Evolutionary conservation across 2,113 vertebrate species (phyloP).

Genomic region (Hyaena hyaena): DNA sequence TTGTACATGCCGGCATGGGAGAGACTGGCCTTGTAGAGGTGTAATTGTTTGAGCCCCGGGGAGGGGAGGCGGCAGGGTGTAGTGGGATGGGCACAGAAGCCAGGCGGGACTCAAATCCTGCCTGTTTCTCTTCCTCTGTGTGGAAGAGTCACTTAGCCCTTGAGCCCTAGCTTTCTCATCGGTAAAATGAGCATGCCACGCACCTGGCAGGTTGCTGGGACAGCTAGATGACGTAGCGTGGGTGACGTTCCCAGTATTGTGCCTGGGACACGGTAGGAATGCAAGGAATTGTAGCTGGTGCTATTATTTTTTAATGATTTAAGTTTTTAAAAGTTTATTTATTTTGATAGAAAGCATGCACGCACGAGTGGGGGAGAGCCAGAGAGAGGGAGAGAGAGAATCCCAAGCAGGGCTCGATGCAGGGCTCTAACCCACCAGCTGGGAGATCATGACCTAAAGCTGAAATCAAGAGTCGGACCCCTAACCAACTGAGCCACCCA

Average conservation of each 20-base stretch:
- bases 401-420: no score
- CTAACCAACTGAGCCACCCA: no score
- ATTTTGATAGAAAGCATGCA: no score
- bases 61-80: background rate
- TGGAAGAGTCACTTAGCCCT: background rate
- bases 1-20: background rate
- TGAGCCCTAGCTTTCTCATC: background rate
- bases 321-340: no score
- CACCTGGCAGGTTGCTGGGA: background rate
- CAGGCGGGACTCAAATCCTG: background rate
- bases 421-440: no score
- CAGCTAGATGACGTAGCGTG: background rate
- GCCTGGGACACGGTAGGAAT: background rate
- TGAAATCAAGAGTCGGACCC: no score
- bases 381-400: no score
- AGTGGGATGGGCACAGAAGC: background rate
- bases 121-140: background rate
- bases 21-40: background rate
- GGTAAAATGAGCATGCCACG: background rate
- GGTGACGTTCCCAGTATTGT: background rate
- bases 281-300: background rate
- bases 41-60: background rate
- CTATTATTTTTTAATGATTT: background rate
- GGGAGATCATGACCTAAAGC: no score
- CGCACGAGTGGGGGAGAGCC: no score